Evolutionary conservation across 2,888 invertebrate species (phyloP).

Genomic region (Arrhopalites spinosus): DNA sequence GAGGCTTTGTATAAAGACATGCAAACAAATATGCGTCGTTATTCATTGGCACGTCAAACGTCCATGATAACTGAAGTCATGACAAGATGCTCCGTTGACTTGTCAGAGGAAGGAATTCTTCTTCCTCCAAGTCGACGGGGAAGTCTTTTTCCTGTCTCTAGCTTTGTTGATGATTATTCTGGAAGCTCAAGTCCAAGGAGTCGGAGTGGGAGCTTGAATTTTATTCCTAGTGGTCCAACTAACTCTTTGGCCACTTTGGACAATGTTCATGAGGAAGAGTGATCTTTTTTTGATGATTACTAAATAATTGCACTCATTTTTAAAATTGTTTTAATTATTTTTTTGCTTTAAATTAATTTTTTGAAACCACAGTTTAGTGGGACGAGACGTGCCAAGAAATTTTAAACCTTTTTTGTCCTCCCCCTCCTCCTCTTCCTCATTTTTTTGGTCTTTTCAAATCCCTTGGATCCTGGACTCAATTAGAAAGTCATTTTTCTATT

Average conservation of each 20-base stretch:
- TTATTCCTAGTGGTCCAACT: background rate
- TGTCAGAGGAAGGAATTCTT: slow-evolving; percentile 47
- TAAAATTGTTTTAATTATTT: background rate
- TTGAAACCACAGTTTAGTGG: background rate
- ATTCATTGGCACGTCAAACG: slow-evolving; percentile 49
- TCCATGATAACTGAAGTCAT: slow-evolving; percentile 47
- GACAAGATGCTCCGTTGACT: slow-evolving; percentile 45
- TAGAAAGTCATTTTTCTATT: too few species aligned
- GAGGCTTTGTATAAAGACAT: slow-evolving; percentile 45
- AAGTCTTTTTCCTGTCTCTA: slow-evolving; percentile 51
- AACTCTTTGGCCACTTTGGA: background rate
- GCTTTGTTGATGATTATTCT: slow-evolving; percentile 51
- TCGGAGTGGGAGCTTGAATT: slow-evolving; percentile 33
- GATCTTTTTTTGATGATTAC: background rate
- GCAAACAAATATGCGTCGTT: slow-evolving; percentile 24
- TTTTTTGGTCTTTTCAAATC: too few species aligned
- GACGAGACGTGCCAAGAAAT: background rate
- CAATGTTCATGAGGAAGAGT: slow-evolving; percentile 23
- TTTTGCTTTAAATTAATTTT: too few species aligned
- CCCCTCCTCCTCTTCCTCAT: too few species aligned
- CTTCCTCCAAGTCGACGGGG: slow-evolving; percentile 48
- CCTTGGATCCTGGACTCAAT: too few species aligned
- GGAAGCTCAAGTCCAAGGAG: background rate
- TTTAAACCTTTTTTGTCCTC: too few species aligned
- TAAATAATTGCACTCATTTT: background rate